Percentiles rank a stretch among this genome's conserved stretches.
Evolutionary conservation across 2,113 vertebrate species (phyloP).

Genomic region (Sula dactylatra): DNA sequence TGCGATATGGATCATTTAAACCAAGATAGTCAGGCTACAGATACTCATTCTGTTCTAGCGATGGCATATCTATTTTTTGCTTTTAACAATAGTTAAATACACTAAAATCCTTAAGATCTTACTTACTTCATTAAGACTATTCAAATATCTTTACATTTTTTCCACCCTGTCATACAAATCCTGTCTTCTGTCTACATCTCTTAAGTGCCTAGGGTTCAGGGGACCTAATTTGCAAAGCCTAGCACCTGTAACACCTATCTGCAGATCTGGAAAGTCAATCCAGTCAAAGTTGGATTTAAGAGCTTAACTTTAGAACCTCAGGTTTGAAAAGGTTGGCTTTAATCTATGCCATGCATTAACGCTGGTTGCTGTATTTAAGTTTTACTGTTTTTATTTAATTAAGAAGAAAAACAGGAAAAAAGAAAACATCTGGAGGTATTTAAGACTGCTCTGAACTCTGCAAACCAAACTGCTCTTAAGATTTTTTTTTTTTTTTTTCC

Average conservation of each 20-base stretch:
- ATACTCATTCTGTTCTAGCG: not conserved
- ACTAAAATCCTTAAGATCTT: not conserved
- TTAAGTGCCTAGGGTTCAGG: not conserved
- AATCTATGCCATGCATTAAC: conserved; percentile 54
- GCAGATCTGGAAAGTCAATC: conserved; percentile 21
- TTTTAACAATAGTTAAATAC: not conserved
- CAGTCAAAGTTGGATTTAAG: conserved; percentile 18
- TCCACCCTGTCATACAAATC: not conserved
- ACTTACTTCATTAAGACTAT: not conserved
- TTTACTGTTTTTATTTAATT: conserved; percentile 70
- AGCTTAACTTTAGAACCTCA: conserved; percentile 50
- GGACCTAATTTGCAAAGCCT: not conserved
- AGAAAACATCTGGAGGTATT: conserved; percentile 65
- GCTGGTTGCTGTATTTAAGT: conserved; percentile 53
- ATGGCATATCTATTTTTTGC: not conserved
- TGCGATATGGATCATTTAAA: not conserved
- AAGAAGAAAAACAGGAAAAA: conserved; percentile 59
- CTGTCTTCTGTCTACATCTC: not conserved
- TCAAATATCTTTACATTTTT: not conserved
- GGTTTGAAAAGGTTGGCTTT: conserved; percentile 56
- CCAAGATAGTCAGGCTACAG: not conserved
- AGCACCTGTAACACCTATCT: conserved; percentile 45
- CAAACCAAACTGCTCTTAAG: conserved; percentile 19
- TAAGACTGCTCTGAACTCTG: conserved; percentile 56
- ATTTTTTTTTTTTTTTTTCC: not conserved